A percentile compares a stretch with the other conserved stretches of the same genome.
These are phyloP conservation scores for Labeo calbasu DNA, from an alignment of 2,797 vertebrate genomes.

Conservation along the genomic window DNA sequence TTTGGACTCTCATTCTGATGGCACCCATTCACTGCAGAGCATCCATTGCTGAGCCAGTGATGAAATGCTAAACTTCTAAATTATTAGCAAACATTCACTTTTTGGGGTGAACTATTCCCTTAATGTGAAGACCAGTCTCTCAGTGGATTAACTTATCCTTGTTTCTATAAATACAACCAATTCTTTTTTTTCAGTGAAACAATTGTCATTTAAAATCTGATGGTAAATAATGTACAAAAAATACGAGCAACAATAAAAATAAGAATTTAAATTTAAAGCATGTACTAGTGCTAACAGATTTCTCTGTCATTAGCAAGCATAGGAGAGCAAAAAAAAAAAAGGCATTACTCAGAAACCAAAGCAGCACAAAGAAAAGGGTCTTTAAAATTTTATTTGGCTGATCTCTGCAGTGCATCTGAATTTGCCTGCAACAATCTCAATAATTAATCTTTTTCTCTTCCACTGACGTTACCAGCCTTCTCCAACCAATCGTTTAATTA, in stretches of 20 bases:
- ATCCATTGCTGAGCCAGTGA: not conserved
- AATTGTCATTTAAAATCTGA: not conserved
- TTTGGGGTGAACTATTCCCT: not conserved
- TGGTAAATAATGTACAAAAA: not conserved
- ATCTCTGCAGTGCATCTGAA: constrained; percentile 23
- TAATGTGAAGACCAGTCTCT: not conserved
- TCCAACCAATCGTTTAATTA: constrained; percentile 11
- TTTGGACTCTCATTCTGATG: not conserved
- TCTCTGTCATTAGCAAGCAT: not conserved
- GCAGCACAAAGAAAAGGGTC: not conserved
- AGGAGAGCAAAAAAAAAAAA: not conserved
- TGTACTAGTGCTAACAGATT: not conserved
- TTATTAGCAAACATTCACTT: not conserved
- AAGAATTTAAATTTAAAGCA: not conserved
- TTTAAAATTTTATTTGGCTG: not conserved
- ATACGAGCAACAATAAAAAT: not conserved
- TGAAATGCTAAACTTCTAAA: not conserved
- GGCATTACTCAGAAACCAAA: constrained; percentile 15
- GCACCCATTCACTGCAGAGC: not conserved
- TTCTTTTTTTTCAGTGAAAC: not conserved
- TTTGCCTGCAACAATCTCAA: constrained; percentile 18
- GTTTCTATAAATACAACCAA: no score
- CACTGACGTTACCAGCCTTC: not conserved
- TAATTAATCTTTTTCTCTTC: constrained; percentile 6
- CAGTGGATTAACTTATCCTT: not conserved